Evolutionary conservation across 2,888 invertebrate genomes (phyloP), one percentile per base, ranked within the genome.

Genomic region (Drosophila falleni): DNA sequence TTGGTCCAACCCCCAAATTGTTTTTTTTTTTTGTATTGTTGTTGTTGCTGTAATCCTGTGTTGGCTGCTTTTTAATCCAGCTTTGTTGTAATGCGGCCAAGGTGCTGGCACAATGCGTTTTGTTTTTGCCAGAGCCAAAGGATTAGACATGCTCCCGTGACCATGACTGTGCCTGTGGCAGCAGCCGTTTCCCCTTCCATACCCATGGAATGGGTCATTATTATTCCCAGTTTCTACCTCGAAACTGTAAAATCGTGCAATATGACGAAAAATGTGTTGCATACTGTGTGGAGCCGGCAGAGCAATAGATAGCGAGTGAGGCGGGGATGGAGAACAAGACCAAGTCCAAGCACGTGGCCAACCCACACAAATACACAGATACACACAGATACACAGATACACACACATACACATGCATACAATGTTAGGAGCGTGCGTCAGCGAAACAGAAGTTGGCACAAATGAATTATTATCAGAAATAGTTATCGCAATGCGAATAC

Each of bases 51-150:
- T 77, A 82, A 85, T 85, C 74, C 55, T 66, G 71, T 73, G 74
- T 77, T 71, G 69, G 62, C 77, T 84, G 69, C 80, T 73, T 80
- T 72, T 81, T 81, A 74, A 82, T 74, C 77, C 77, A 31, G 67
- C 66, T 74, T 71, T 87, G 79, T 79, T 83, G 74, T 86, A 80
- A 73, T 74, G 62, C 62, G 37, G 44, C 70, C 49, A 71, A 67
- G 62, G 60, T 63, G 58, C 51, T 23, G 37, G 44, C 23, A 44
- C 44, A 44, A 44, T 44, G 44, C 59, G 59, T 42, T 71, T 60
- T 64, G 56, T 50, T 76, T 41, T 58, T 61, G 44, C 23, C 58
- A 47, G 39, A 54, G 67, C 64, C 64, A 54, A 74, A 67, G 77
- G 74, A 78, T 78, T 74, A 74, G 26, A 16, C 55, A 35, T 63